phyloP scores from a whole-genome alignment of 2,888 invertebrate species.

The Pinctada fucata region DNA sequence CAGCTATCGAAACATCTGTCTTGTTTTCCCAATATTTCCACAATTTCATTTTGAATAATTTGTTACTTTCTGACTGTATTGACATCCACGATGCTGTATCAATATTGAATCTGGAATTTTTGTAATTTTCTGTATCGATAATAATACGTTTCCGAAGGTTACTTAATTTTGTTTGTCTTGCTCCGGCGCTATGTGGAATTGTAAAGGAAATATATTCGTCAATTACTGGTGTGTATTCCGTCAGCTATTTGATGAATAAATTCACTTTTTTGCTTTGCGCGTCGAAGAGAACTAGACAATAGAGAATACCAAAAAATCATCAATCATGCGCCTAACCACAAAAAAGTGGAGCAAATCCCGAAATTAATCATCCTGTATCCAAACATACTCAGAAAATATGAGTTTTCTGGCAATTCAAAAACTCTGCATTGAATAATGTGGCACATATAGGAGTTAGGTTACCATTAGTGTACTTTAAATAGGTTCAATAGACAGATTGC shows the following conservation, averaged over 20 bases:
- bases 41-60: constrained; percentile 3
- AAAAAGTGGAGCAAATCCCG: background rate
- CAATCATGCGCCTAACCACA: background rate
- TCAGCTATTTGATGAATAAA: background rate
- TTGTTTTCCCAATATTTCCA: constrained; percentile 1
- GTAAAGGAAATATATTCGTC: background rate
- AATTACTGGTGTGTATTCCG: background rate
- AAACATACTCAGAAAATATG: too few species aligned
- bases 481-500: too few species aligned
- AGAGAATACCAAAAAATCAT: background rate
- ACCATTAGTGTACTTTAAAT: too few species aligned
- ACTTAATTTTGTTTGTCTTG: background rate
- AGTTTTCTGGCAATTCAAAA: too few species aligned
- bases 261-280: background rate
- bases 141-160: background rate
- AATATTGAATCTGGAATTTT: constrained; percentile 1
- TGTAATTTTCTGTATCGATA: background rate
- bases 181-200: background rate
- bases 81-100: background rate
- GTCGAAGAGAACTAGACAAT: background rate
- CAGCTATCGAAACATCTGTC: constrained; percentile 1
- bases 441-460: too few species aligned
- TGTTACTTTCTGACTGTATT: background rate
- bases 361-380: background rate
- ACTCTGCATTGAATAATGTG: too few species aligned